Evolutionary conservation across 2,113 vertebrate genomes (phyloP), one percentile per base, ranked within the genome.

Genomic region (Sylvia atricapilla): DNA sequence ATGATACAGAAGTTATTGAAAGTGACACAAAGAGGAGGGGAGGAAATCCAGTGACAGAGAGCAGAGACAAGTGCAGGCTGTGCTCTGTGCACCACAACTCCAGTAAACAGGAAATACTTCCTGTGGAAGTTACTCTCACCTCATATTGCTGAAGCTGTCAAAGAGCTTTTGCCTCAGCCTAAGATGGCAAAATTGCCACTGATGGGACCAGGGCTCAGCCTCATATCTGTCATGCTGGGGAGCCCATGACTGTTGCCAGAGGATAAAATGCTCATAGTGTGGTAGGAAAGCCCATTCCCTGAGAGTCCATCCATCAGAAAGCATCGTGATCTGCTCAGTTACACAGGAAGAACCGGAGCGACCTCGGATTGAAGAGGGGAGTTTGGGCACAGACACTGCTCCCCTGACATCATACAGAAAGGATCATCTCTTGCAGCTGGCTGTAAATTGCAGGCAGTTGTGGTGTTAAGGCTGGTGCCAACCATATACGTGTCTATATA

Each of bases 151-250:
- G 75, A 75, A 87, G 72, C 18, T 46, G 6, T 52, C 31, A 23
- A 67, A 37, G 7, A 43, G 33, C 11, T 79, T 87, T 83, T 83
- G 19, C 33, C 27, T 68, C 0, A 0, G 35, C 4, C 2, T 43
- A 23, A 72, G 44, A 33, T 52, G 58, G 27, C 39, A 87, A 59
- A 91, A 85, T 58, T 58, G 47, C 46, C 39, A 13, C 27, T 20
- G 66, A 17, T 24, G 44, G 85, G 53, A 24, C 12, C 4, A 52
- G 35, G 43, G 6, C 44, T 87, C 1, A 5, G 33, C 30, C 64
- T 69, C 3, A 0, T 35, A 8, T 11, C 46, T 39, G 25, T 19
- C 28, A 13, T 3, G 17, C 13, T 9, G 11, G 53, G 46, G 11
- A 66, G 24, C 27, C n/a, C 0, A 3, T 31, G 23, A 23, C 18